Percentiles rank a stretch among this genome's conserved stretches.
Evolutionary conservation across 1,140 invertebrate genomes (phyloP).

Genomic region (Asobara japonica): DNA sequence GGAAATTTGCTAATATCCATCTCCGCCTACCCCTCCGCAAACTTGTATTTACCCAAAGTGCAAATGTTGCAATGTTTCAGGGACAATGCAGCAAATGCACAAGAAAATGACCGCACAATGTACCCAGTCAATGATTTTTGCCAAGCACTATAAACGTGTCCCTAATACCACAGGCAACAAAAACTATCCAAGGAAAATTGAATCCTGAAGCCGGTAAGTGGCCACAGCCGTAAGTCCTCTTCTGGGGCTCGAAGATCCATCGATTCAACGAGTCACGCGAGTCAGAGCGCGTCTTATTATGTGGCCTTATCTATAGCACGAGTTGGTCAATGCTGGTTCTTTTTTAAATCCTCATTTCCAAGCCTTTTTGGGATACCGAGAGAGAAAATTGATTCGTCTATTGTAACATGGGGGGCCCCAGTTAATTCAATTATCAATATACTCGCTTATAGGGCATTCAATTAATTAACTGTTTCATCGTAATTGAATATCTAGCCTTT

Average conservation of each 20-base stretch:
- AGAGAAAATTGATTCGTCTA: constrained; percentile 29
- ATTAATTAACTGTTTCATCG: constrained; percentile 8
- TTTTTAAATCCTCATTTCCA: constrained; percentile 14
- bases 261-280: constrained; percentile 35
- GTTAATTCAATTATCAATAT: not conserved
- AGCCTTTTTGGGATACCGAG: constrained; percentile 5
- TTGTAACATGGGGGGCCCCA: not conserved
- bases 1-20: no score
- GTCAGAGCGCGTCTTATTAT: constrained; percentile 29
- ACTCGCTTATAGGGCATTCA: not conserved
- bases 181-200: constrained; percentile 16
- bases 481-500: constrained; percentile 2
- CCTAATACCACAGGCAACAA: not conserved
- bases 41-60: no score
- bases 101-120: not conserved
- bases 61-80: no score
- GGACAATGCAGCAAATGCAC: not conserved
- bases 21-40: no score
- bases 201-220: constrained; percentile 16
- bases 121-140: not conserved
- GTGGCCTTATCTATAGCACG: constrained; percentile 28
- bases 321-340: constrained; percentile 19
- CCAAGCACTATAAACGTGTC: not conserved
- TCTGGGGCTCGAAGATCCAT: constrained; percentile 10
- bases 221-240: constrained; percentile 3